phyloP scores from a whole-genome alignment of 2,888 invertebrate species.

The Cheiracanthium punctorium region DNA sequence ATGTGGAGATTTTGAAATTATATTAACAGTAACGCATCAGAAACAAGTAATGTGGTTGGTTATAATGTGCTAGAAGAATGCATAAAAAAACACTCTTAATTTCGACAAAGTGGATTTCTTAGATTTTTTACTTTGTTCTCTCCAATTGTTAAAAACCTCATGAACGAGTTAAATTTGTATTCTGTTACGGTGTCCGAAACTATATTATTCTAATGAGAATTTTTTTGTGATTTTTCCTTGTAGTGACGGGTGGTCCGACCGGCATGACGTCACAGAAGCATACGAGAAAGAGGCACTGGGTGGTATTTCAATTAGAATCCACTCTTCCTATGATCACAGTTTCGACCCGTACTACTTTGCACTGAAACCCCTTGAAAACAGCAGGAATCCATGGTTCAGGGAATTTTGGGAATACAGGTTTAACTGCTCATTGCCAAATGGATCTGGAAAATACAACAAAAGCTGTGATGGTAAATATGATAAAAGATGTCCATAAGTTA shows the following conservation, averaged over 20 bases:
- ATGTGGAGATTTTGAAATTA: too few relatives aligned
- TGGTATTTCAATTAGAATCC: slow-evolving; percentile 84
- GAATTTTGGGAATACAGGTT: slow-evolving; percentile 87
- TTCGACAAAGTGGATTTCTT: too few relatives aligned
- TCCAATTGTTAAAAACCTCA: too few relatives aligned
- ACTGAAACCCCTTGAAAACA: slow-evolving; percentile 81
- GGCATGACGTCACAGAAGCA: slow-evolving; percentile 83
- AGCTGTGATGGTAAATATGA: slow-evolving; percentile 80
- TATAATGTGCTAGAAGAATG: too few relatives aligned
- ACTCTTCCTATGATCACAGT: slow-evolving; percentile 82
- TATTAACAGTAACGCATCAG: too few relatives aligned
- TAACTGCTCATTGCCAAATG: slow-evolving; percentile 79
- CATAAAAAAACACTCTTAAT: too few relatives aligned
- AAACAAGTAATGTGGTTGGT: too few relatives aligned
- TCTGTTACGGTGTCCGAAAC: too few relatives aligned
- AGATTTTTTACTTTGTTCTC: too few relatives aligned
- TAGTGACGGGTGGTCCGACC: slow-evolving; percentile 87
- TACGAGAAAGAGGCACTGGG: slow-evolving; percentile 82
- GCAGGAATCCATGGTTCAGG: slow-evolving; percentile 83
- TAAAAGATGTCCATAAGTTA: too few relatives aligned
- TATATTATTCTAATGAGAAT: not conserved
- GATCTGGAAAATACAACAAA: slow-evolving; percentile 65
- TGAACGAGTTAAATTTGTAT: too few relatives aligned
- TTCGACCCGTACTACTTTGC: slow-evolving; percentile 84
- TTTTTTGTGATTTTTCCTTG: not conserved